phyloP scores from a whole-genome alignment of 2,888 invertebrate genomes.

The Pachycephus smyrnensis region DNA sequence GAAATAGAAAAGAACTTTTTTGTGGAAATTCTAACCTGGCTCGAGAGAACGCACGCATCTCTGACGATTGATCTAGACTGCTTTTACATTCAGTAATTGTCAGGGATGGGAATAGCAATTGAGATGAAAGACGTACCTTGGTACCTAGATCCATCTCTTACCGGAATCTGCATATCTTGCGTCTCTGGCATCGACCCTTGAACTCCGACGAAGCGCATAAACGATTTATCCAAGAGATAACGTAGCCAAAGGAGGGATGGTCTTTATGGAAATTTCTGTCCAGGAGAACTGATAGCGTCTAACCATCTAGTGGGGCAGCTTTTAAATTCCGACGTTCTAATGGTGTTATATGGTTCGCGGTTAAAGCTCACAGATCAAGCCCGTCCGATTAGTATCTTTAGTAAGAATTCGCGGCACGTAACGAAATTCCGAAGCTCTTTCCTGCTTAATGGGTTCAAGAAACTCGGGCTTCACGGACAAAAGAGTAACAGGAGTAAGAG shows the following conservation, averaged over 20 bases:
- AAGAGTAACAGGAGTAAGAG: background rate
- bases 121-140: background rate
- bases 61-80: background rate
- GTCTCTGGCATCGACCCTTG: background rate
- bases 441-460: background rate
- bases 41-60: background rate
- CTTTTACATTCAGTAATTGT: background rate
- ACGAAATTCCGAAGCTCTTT: background rate
- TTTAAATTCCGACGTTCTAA: background rate
- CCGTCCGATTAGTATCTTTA: background rate
- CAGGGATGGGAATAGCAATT: background rate
- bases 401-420: background rate
- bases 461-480: background rate
- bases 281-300: background rate
- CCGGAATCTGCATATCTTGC: background rate
- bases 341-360: background rate
- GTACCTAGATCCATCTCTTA: background rate
- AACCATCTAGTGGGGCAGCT: background rate
- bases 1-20: background rate
- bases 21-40: background rate
- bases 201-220: background rate
- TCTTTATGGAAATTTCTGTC: background rate
- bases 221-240: background rate
- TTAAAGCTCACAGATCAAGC: background rate
- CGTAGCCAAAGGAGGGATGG: background rate